Percentiles rank a stretch among this genome's conserved stretches.
Evolutionary conservation across 2,113 vertebrate species (phyloP).

Genomic region (Ursus arctos): DNA sequence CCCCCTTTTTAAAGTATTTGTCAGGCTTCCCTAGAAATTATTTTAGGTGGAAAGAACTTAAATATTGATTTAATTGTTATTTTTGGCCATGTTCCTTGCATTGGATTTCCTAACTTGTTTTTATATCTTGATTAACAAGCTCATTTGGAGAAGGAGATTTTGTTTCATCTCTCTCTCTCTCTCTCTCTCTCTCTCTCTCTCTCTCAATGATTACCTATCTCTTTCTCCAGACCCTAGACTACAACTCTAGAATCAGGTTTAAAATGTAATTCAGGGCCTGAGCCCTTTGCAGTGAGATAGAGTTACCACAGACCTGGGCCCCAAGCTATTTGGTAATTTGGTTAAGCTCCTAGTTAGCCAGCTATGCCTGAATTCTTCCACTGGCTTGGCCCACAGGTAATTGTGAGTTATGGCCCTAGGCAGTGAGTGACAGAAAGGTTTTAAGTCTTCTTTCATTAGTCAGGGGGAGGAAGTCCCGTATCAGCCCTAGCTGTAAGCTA

Average conservation of each 20-base stretch:
- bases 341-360: neutral
- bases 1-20: neutral
- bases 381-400: neutral
- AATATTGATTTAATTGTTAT: slow-evolving; percentile 7
- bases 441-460: neutral
- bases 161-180: neutral
- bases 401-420: neutral
- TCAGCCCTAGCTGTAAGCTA: neutral
- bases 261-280: neutral
- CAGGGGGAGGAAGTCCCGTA: neutral
- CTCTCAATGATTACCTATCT: neutral
- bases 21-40: slow-evolving; percentile 27
- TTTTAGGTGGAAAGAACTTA: slow-evolving; percentile 36
- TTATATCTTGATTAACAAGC: slow-evolving; percentile 13
- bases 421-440: neutral
- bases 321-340: neutral
- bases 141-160: neutral
- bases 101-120: neutral
- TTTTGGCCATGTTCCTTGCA: neutral
- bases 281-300: neutral
- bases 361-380: neutral
- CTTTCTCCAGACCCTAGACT: neutral
- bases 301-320: neutral
- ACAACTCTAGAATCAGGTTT: slow-evolving; percentile 12
- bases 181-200: neutral